Conservation (phyloP, 2,797 vertebrate species). For the Phyllotis vaccarum region DNA sequence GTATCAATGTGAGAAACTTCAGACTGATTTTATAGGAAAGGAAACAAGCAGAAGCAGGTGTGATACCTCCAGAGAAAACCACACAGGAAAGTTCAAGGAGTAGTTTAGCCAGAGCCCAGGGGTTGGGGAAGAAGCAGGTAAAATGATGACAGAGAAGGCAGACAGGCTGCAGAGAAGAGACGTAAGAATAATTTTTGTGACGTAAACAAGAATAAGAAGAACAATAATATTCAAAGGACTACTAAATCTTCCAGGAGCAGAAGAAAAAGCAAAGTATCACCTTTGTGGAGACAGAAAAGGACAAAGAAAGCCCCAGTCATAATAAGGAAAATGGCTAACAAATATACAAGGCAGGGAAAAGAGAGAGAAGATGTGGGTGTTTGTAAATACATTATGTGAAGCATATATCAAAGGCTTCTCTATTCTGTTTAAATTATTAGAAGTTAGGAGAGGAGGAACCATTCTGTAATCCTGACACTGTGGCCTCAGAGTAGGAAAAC, state of each 20-base stretch:
- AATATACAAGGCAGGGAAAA: not conserved
- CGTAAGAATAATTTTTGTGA: not conserved
- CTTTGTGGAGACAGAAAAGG: not conserved
- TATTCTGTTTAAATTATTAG: not conserved
- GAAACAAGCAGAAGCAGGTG: not conserved
- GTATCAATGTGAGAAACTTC: not conserved
- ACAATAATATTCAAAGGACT: not conserved
- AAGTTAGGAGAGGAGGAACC: not conserved
- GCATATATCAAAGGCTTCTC: not conserved
- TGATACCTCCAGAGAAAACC: not conserved
- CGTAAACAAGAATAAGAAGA: not conserved
- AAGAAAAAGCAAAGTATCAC: not conserved
- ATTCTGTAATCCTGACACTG: not conserved
- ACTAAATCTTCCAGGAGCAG: not conserved
- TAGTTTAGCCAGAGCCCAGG: not conserved
- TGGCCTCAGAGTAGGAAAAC: too few relatives aligned
- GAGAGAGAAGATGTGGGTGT: rapidly evolving
- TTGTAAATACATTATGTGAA: not conserved
- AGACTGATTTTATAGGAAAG: not conserved
- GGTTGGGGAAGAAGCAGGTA: not conserved
- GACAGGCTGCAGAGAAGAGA: not conserved
- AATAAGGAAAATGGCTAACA: not conserved
- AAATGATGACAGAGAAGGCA: not conserved
- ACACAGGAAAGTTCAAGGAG: not conserved
- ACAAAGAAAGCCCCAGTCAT: not conserved